Conservation (phyloP, 2,888 invertebrate genomes). For the Himalopsyche kuldschensis region DNA sequence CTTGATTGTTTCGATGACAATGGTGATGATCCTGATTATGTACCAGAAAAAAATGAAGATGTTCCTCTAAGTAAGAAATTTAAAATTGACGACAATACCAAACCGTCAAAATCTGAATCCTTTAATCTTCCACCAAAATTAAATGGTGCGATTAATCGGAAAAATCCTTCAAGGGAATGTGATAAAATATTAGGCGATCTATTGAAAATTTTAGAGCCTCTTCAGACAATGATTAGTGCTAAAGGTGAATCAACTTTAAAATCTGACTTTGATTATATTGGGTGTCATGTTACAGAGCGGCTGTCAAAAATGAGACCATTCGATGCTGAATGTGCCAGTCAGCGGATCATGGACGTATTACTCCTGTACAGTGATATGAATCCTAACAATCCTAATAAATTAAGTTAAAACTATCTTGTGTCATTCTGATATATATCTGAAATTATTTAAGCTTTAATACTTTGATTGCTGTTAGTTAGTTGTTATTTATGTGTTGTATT, state of each 20-base stretch:
- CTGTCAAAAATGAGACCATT: not conserved
- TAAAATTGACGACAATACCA: not conserved
- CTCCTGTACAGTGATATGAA: not conserved
- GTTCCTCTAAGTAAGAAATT: not conserved
- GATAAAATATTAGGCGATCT: not conserved
- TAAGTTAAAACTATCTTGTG: not conserved
- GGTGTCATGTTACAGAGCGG: not conserved
- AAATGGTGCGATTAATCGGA: not conserved
- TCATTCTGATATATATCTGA: too few relatives aligned
- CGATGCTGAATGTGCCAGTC: not conserved
- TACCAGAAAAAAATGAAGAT: not conserved
- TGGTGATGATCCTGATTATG: not conserved
- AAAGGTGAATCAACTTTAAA: not conserved
- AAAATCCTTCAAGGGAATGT: not conserved
- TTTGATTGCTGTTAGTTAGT: too few relatives aligned
- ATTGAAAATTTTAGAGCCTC: not conserved
- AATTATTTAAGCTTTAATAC: too few relatives aligned
- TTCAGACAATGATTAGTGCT: not conserved
- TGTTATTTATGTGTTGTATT: too few relatives aligned
- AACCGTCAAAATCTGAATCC: not conserved
- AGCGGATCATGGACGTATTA: not conserved
- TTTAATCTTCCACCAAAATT: not conserved
- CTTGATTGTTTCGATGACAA: not conserved
- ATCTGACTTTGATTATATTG: not conserved
- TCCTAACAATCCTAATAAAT: not conserved